Conservation (phyloP, 1,140 invertebrate genomes). For the Holcopasites calliopsidis region DNA sequence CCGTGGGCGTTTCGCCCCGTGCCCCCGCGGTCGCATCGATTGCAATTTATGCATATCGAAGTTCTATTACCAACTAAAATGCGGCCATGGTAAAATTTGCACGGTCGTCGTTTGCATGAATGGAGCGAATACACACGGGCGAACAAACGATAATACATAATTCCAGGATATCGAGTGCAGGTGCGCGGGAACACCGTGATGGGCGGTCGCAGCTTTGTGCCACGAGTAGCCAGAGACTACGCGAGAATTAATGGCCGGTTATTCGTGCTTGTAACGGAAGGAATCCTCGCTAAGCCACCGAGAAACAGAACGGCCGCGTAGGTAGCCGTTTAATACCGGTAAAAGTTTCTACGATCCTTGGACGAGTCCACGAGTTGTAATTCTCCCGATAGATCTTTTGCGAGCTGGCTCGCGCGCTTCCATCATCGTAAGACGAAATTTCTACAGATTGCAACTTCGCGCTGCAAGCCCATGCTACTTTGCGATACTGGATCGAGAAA, state of each 20-base stretch:
- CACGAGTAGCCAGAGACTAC: constrained; percentile 35
- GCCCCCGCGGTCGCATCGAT: constrained; percentile 32
- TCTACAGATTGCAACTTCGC: constrained; percentile 19
- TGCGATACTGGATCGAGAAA: not conserved
- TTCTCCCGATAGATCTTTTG: constrained; percentile 13
- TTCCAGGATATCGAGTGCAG: constrained; percentile 63
- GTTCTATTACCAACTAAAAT: constrained; percentile 51
- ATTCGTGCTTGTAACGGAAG: constrained; percentile 63
- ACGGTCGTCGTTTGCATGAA: constrained; percentile 22
- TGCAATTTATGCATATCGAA: constrained; percentile 47
- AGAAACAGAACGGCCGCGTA: constrained; percentile 52
- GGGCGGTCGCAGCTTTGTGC: constrained; percentile 30
- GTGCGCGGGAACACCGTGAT: constrained; percentile 31
- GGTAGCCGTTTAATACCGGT: constrained; percentile 59
- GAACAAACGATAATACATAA: constrained; percentile 56
- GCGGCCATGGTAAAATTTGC: constrained; percentile 53
- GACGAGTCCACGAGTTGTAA: constrained; percentile 43
- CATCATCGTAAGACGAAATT: constrained; percentile 45
- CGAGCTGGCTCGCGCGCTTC: not conserved
- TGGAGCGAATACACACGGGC: not conserved
- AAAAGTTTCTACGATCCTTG: constrained; percentile 55
- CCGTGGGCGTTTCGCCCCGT: not conserved
- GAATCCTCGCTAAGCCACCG: constrained; percentile 58
- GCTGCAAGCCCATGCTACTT: not conserved
- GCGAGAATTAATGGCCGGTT: constrained; percentile 54